Conservation (phyloP, 2,797 vertebrate genomes). For the Arremon brunneinucha region DNA sequence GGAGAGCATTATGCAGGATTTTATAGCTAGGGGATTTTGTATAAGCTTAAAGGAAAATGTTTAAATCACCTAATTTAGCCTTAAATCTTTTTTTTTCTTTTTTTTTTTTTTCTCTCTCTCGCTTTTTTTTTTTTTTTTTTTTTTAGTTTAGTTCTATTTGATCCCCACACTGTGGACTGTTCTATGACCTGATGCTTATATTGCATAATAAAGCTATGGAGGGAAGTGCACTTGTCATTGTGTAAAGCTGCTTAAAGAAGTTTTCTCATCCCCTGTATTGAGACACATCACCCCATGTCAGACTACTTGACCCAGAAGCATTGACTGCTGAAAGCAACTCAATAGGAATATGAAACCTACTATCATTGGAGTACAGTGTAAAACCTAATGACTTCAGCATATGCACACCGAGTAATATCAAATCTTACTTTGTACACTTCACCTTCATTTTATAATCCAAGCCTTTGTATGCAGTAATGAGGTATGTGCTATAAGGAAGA, state of each 20-base stretch:
- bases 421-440: constrained; percentile 81
- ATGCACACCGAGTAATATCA: constrained; percentile 80
- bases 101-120: not conserved
- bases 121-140: not conserved
- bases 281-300: constrained; percentile 78
- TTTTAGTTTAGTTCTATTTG: constrained; percentile 71
- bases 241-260: constrained; percentile 79
- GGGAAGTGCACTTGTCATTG: constrained; percentile 75
- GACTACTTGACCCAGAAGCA: constrained; percentile 79
- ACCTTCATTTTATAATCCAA: constrained; percentile 84
- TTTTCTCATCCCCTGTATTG: constrained; percentile 77
- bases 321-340: constrained; percentile 75
- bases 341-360: constrained; percentile 77
- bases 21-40: constrained; percentile 83
- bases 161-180: constrained; percentile 74
- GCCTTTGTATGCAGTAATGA: constrained; percentile 84
- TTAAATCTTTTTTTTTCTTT: constrained; percentile 73
- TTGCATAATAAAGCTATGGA: constrained; percentile 77
- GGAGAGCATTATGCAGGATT: constrained; percentile 81
- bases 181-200: constrained; percentile 79
- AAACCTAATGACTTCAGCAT: constrained; percentile 82
- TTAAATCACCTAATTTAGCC: constrained; percentile 85
- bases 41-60: constrained; percentile 84
- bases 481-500: constrained; percentile 84
- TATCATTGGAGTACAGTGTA: constrained; percentile 75